Evolutionary conservation across 2,888 invertebrate species (phyloP).

Genomic region (Heliconius charithonia): DNA sequence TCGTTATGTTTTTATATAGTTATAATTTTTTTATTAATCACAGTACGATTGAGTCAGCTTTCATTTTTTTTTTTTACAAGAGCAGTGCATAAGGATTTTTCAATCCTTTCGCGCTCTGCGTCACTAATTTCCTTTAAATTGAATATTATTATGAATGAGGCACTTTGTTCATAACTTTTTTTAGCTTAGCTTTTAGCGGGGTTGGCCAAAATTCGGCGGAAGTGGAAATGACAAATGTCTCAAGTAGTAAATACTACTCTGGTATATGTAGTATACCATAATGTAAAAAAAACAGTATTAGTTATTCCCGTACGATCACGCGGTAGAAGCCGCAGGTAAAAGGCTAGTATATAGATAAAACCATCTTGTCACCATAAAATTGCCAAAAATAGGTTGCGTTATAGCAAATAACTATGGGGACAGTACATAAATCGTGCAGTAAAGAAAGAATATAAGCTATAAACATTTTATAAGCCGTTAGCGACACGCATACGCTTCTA

Average conservation of each 20-base stretch:
- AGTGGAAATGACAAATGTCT: too few species aligned
- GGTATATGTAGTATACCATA: too few species aligned
- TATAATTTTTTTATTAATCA: background rate
- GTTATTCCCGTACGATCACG: background rate
- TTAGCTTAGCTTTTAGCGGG: too few species aligned
- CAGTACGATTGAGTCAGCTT: background rate
- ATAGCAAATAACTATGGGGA: slow-evolving; percentile 49
- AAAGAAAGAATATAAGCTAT: slow-evolving; percentile 61
- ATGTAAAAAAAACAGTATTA: too few species aligned
- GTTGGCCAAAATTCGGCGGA: too few species aligned
- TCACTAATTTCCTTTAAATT: too few species aligned
- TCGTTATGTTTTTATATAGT: background rate
- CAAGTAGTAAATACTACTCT: too few species aligned
- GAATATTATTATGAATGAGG: too few species aligned
- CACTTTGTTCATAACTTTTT: too few species aligned
- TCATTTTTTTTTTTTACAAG: too few species aligned
- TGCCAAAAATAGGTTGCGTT: slow-evolving; percentile 49
- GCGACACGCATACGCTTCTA: slow-evolving; percentile 55
- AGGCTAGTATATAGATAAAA: background rate
- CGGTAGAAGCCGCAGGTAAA: background rate
- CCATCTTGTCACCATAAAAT: slow-evolving; percentile 42
- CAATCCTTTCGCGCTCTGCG: too few species aligned
- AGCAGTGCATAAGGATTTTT: too few species aligned
- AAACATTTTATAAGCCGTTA: slow-evolving; percentile 68
- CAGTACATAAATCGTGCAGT: slow-evolving; percentile 57